These are phyloP conservation scores for Etheostoma cragini DNA, from an alignment of 2,113 vertebrate species.

Conservation along the genomic window DNA sequence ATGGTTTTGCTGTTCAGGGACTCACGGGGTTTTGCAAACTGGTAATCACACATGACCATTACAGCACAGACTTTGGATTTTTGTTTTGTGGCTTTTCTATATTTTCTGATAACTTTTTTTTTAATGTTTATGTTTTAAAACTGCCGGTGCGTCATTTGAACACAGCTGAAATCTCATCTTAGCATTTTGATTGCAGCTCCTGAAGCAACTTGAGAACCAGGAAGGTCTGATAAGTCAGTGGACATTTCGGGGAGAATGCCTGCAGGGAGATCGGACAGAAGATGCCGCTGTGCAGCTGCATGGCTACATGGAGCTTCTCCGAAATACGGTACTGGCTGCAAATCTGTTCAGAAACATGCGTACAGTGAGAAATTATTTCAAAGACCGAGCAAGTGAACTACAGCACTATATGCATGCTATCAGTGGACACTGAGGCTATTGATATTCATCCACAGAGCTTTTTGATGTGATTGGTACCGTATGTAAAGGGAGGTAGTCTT, in stretches of 20 bases:
- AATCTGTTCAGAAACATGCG: neutral
- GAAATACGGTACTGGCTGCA: conserved; percentile 84
- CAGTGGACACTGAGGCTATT: conserved; percentile 37
- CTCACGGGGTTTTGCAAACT: too few relatives aligned
- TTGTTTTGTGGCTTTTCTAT: too few relatives aligned
- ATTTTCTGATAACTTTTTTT: neutral
- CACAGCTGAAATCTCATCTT: neutral
- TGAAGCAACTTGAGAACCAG: conserved; percentile 85
- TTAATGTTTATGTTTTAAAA: neutral
- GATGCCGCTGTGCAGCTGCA: conserved; percentile 76
- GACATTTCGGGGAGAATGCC: conserved; percentile 82
- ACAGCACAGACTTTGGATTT: too few relatives aligned
- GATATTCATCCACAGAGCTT: conserved; percentile 44
- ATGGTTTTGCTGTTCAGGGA: too few relatives aligned
- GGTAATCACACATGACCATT: too few relatives aligned
- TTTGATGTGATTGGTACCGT: conserved; percentile 60
- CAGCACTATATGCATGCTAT: conserved; percentile 45
- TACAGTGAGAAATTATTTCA: conserved; percentile 30
- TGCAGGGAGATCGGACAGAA: conserved; percentile 76
- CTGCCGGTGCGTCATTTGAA: neutral
- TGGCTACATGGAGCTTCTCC: conserved; percentile 87
- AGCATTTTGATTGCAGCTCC: conserved; percentile 79
- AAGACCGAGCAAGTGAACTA: conserved; percentile 15
- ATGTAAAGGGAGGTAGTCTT: conserved; percentile 41
- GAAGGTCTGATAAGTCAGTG: conserved; percentile 90